Evolutionary conservation across 1,140 invertebrate species (phyloP), one percentile per base, ranked within the genome.

Genomic region (Listronotus bonariensis): DNA sequence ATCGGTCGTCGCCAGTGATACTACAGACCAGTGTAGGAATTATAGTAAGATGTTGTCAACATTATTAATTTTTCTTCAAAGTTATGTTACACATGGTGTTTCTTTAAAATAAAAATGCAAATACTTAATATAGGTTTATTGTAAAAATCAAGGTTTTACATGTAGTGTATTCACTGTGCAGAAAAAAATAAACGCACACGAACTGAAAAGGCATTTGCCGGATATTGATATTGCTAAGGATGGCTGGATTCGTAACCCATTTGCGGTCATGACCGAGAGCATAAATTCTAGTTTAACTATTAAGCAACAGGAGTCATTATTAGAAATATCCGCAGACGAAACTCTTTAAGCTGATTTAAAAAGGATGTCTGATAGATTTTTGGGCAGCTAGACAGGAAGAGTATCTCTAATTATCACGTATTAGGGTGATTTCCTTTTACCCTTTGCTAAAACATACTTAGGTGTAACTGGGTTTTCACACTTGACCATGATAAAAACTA

Each of bases 121-220:
- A n/a, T n/a, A n/a, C n/a, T n/a, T n/a, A n/a, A n/a, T n/a, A n/a
- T n/a, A n/a, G n/a, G n/a, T n/a, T n/a, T n/a, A n/a, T n/a, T n/a
- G n/a, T n/a, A n/a, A n/a, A n/a, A n/a, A n/a, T n/a, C 34, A 36
- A 36, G 34, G 11, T 36, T 9, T 7, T 7, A 12, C 34, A 8
- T 36, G 34, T 63, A 12, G 59, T 38, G 54, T 59, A 14, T 59
- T 63, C 36, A 67, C 56, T 31, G 54, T 59, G 17, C 32, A 31
- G 6, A 34, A 62, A 17, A 51, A 40, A 32, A 63, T 69, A 32
- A 18, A 52, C 1, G 67, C 67, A 36, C 8, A 40, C 7, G 31
- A 55, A 40, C 14, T 31, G 14, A 18, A 55, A 55, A 55, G 32
- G 15, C 42, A 55, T 12, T 55, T 31, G 5, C 31, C 49, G 9